A percentile compares a stretch with the other conserved stretches of the same genome.
phyloP scores from a whole-genome alignment of 2,888 invertebrate genomes.

The Noctua comes region DNA sequence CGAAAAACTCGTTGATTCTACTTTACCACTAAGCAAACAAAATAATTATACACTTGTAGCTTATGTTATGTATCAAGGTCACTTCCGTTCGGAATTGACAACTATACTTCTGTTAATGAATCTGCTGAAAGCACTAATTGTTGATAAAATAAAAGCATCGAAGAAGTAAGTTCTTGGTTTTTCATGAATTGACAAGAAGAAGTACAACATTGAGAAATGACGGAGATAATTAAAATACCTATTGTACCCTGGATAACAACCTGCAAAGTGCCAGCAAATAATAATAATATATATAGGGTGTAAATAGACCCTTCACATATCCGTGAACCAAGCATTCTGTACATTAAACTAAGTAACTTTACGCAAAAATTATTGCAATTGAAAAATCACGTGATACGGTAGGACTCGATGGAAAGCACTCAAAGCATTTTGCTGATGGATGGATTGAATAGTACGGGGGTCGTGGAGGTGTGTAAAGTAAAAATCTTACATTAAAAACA shows the following conservation, averaged over 20 bases:
- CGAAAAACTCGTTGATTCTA: background rate
- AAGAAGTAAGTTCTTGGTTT: background rate
- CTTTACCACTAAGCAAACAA: background rate
- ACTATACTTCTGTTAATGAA: background rate
- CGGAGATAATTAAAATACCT: background rate
- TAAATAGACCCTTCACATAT: too few relatives aligned
- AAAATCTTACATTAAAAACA: too few relatives aligned
- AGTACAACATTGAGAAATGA: background rate
- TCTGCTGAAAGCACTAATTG: background rate
- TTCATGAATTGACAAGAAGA: background rate
- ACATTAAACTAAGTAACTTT: too few relatives aligned
- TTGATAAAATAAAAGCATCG: background rate
- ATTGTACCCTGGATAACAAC: background rate
- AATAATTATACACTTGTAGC: background rate
- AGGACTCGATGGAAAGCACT: too few relatives aligned
- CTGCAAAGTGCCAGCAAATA: background rate
- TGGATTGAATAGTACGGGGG: too few relatives aligned
- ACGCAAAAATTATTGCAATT: too few relatives aligned
- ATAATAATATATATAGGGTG: too few relatives aligned
- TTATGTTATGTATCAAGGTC: background rate
- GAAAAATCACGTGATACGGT: too few relatives aligned
- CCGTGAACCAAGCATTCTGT: too few relatives aligned
- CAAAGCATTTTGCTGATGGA: too few relatives aligned
- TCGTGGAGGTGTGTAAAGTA: too few relatives aligned
- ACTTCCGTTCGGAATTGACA: background rate